Evolutionary conservation across 2,888 invertebrate species (phyloP).

Genomic region (Arctia plantaginis): DNA sequence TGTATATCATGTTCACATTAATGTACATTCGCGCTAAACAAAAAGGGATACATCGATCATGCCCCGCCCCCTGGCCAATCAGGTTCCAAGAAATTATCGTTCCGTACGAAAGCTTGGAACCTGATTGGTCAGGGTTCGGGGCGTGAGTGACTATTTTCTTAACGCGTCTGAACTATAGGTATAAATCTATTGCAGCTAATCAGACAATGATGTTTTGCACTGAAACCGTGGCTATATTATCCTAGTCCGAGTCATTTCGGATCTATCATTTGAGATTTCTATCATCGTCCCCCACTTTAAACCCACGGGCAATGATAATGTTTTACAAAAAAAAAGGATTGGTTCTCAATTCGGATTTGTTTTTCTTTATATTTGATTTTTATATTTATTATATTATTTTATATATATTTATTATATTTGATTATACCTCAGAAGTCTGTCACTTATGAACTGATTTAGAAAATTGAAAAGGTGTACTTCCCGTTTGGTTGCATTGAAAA

Average conservation of each 20-base stretch:
- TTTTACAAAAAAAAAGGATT: background rate
- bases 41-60: background rate
- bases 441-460: too few relatives aligned
- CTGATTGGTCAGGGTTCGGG: too few relatives aligned
- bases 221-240: background rate
- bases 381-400: too few relatives aligned
- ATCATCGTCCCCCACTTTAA: background rate
- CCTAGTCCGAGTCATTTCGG: background rate
- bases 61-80: too few relatives aligned
- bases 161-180: background rate
- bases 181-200: background rate
- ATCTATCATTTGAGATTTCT: background rate
- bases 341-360: background rate
- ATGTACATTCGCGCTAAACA: background rate
- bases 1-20: background rate
- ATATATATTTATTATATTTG: too few relatives aligned
- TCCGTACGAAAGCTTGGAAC: too few relatives aligned
- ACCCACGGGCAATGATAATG: background rate
- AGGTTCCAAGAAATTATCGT: too few relatives aligned
- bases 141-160: background rate
- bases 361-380: too few relatives aligned
- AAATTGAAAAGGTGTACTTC: too few relatives aligned
- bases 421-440: background rate
- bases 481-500: too few relatives aligned
- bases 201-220: background rate